Conservation (phyloP, 2,797 vertebrate species). For the Fratercula arctica region DNA sequence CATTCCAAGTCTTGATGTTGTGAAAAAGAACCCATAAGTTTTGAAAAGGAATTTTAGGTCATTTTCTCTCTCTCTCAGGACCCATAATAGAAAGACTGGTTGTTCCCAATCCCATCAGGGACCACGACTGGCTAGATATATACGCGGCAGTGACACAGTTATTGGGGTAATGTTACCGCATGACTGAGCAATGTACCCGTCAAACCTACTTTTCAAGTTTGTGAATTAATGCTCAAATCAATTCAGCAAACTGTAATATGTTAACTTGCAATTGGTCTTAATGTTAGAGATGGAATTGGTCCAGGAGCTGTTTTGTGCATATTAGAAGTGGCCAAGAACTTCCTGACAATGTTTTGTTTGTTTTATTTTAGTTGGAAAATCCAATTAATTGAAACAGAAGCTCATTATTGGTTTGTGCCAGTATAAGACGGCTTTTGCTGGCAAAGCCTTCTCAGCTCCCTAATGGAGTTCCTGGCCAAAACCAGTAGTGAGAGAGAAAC, state of each 20-base stretch:
- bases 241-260: slow-evolving; percentile 54
- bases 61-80: slow-evolving; percentile 18
- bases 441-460: background rate
- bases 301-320: background rate
- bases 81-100: background rate
- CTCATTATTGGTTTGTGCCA: background rate
- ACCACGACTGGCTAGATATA: slow-evolving; percentile 5
- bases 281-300: background rate
- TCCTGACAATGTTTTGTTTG: background rate
- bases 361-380: background rate
- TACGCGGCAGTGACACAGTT: slow-evolving; percentile 54
- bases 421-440: background rate
- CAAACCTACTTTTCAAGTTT: slow-evolving; percentile 50
- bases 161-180: slow-evolving; percentile 9
- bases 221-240: slow-evolving; percentile 74
- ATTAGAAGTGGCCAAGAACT: background rate
- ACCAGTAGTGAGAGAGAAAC: background rate
- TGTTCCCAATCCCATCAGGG: slow-evolving; percentile 39
- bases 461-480: background rate
- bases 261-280: slow-evolving; percentile 24
- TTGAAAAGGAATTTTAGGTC: slow-evolving; percentile 44
- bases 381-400: background rate
- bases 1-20: background rate
- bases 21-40: slow-evolving; percentile 46
- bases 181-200: slow-evolving; percentile 46